Conservation (phyloP, 2,888 invertebrate species). For the Lasioglossum morio region DNA sequence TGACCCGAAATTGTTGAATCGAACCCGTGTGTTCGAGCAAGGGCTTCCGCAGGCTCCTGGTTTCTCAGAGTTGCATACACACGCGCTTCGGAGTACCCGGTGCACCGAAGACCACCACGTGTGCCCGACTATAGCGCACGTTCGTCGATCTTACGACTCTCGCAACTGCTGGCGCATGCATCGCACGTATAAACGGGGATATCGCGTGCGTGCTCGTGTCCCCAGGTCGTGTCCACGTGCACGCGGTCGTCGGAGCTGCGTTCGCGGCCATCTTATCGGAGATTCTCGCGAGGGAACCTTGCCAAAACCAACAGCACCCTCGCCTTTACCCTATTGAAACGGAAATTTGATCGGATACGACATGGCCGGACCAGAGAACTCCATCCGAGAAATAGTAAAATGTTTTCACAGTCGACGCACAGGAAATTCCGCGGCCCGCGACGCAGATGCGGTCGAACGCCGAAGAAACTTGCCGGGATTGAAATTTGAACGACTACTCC, state of each 20-base stretch:
- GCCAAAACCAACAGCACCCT: conserved; percentile 28
- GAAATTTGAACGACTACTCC: too few relatives aligned
- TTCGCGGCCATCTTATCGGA: conserved; percentile 35
- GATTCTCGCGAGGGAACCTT: conserved; percentile 61
- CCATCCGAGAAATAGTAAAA: conserved; percentile 10
- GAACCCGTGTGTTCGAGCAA: neutral
- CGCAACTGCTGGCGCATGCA: conserved; percentile 45
- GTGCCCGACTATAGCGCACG: conserved; percentile 28
- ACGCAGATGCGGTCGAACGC: neutral
- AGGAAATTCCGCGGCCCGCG: neutral
- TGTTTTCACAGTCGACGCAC: neutral
- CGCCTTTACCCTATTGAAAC: conserved; percentile 55
- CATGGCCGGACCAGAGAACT: neutral
- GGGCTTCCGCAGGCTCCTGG: neutral
- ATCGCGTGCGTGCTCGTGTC: conserved; percentile 52
- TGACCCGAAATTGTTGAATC: neutral
- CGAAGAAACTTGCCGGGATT: too few relatives aligned
- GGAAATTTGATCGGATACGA: conserved; percentile 69
- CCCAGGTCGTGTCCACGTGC: conserved; percentile 13
- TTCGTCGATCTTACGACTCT: conserved; percentile 31
- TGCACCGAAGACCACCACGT: neutral
- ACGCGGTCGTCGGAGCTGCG: conserved; percentile 19
- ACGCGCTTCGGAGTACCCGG: neutral
- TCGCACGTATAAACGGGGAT: conserved; percentile 51
- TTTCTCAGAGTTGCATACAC: neutral